A percentile compares a stretch with the other conserved stretches of the same genome.
These are phyloP conservation scores for Drosophila emarginata DNA, from an alignment of 2,888 invertebrate genomes.

Conservation along the genomic window DNA sequence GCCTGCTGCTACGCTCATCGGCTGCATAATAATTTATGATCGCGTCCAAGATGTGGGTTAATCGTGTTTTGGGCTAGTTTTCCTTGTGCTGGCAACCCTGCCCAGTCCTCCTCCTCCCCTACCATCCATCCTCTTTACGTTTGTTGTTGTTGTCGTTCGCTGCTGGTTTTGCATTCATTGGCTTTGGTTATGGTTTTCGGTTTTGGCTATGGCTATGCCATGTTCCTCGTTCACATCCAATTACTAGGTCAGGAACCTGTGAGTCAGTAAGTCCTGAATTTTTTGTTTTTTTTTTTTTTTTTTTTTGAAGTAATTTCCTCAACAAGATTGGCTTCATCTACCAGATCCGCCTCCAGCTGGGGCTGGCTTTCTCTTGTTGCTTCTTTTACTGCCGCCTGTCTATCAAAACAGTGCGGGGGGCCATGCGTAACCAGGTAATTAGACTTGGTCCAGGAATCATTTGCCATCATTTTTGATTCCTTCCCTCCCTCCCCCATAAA, in stretches of 20 bases:
- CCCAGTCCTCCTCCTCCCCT: background rate
- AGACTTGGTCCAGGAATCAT: constrained; percentile 38
- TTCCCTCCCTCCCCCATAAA: background rate
- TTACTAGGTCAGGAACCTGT: constrained; percentile 79
- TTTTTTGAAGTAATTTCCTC: constrained; percentile 53
- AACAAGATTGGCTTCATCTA: constrained; percentile 24
- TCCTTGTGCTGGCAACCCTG: constrained; percentile 18
- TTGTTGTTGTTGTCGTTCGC: constrained; percentile 20
- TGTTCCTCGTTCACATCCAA: constrained; percentile 61
- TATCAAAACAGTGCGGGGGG: constrained; percentile 33
- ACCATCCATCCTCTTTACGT: constrained; percentile 1
- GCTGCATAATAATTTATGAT: constrained; percentile 82
- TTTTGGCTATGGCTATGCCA: constrained; percentile 39
- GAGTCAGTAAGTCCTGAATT: constrained; percentile 72
- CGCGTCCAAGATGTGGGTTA: constrained; percentile 83
- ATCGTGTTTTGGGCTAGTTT: constrained; percentile 82
- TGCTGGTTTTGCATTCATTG: constrained; percentile 24
- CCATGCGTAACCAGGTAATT: constrained; percentile 63
- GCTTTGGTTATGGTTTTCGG: constrained; percentile 35
- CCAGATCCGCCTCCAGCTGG: background rate
- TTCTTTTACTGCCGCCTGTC: constrained; percentile 18
- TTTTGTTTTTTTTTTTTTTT: constrained; percentile 28
- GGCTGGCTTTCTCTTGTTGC: background rate
- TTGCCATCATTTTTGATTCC: constrained; percentile 4
- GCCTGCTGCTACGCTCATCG: constrained; percentile 43